phyloP scores from a whole-genome alignment of 2,797 vertebrate species.

The Molothrus ater region DNA sequence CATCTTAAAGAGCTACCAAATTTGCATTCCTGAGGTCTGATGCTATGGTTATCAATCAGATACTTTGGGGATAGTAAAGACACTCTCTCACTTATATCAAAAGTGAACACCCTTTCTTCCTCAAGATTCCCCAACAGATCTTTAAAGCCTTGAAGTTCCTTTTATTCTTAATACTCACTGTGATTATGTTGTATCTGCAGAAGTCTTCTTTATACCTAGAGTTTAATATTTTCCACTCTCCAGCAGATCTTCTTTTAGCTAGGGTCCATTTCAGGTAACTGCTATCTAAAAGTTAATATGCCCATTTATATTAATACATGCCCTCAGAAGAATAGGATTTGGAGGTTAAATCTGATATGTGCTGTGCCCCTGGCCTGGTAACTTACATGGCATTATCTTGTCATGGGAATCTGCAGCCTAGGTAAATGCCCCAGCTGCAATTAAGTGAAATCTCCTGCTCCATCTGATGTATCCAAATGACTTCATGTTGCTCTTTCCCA shows the following conservation, averaged over 20 bases:
- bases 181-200: background rate
- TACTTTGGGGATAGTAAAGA: conserved; percentile 24
- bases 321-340: background rate
- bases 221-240: background rate
- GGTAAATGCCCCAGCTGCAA: background rate
- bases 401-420: background rate
- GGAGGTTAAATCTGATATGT: background rate
- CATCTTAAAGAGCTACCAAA: conserved; percentile 28
- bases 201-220: background rate
- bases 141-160: conserved; percentile 8
- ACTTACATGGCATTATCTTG: background rate
- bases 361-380: background rate
- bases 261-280: background rate
- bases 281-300: background rate
- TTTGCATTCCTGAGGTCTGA: conserved; percentile 17
- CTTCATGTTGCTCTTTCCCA: background rate
- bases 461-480: background rate
- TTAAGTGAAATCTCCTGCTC: background rate
- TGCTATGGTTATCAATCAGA: conserved; percentile 16
- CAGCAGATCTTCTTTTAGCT: background rate
- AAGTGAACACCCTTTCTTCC: background rate
- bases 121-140: conserved; percentile 9
- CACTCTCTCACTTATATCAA: background rate
- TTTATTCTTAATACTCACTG: background rate
- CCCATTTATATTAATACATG: background rate